Evolutionary conservation across 2,113 vertebrate species (phyloP).

Genomic region (Cervus canadensis): DNA sequence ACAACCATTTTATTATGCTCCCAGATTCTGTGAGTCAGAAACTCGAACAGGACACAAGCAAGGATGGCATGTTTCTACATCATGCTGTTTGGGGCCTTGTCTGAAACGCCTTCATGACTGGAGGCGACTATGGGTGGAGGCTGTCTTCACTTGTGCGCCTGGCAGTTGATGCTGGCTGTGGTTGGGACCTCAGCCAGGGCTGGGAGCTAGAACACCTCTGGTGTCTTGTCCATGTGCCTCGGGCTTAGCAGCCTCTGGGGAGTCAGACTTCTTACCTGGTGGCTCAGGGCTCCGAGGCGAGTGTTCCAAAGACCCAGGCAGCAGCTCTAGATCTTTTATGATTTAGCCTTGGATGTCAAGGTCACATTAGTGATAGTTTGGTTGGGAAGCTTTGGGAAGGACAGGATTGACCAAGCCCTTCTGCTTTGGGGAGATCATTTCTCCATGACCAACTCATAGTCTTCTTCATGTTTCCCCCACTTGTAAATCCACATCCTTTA

Average conservation of each 20-base stretch:
- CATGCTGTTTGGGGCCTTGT: not conserved
- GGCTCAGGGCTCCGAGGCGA: not conserved
- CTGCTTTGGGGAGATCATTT: not conserved
- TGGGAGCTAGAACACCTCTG: not conserved
- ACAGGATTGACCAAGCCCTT: not conserved
- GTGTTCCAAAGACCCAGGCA: not conserved
- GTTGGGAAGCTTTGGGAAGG: not conserved
- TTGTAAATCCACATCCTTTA: not conserved
- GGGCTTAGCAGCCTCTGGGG: not conserved
- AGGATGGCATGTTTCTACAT: not conserved
- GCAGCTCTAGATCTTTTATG: not conserved
- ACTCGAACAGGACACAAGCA: rapidly evolving
- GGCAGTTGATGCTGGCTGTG: not conserved
- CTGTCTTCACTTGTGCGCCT: rapidly evolving
- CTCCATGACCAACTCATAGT: not conserved
- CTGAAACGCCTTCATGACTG: not conserved
- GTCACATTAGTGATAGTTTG: not conserved
- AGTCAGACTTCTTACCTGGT: not conserved
- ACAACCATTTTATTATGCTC: not conserved
- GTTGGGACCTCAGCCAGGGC: not conserved
- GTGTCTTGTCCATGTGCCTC: not conserved
- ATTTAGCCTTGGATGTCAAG: not conserved
- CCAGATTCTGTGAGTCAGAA: not conserved
- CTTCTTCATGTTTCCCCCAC: not conserved
- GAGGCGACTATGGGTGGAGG: not conserved